These are phyloP conservation scores for Stegodyphus mimosarum DNA, from an alignment of 1,140 invertebrate genomes.

Conservation along the genomic window DNA sequence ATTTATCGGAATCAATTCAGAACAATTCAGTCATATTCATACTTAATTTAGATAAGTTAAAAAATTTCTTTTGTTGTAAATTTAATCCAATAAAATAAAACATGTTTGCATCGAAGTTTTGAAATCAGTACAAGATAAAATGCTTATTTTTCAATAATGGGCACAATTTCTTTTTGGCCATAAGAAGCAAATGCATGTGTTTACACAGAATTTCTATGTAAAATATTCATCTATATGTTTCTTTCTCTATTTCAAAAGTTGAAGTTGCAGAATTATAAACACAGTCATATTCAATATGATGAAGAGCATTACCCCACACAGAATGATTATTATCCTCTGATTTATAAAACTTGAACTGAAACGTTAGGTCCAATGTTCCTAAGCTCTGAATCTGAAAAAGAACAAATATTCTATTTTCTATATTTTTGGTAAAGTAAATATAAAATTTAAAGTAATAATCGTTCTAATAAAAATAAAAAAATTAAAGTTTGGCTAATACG, in stretches of 20 bases:
- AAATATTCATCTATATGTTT: conserved; percentile 40
- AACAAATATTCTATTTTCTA: background rate
- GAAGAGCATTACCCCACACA: conserved; percentile 72
- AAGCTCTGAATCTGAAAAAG: conserved; percentile 31
- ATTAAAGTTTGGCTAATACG: too few species aligned
- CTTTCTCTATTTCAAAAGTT: conserved; percentile 38
- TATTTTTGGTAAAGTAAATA: too few species aligned
- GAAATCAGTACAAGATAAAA: background rate
- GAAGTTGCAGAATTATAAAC: conserved; percentile 65
- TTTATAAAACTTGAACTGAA: conserved; percentile 74
- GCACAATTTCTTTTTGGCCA: background rate
- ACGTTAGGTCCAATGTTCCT: conserved; percentile 69
- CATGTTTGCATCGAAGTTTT: background rate
- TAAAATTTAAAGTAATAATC: too few species aligned
- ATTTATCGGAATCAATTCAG: too few species aligned
- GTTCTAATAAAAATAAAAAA: too few species aligned
- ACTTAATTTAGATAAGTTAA: conserved; percentile 1
- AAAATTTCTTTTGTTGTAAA: background rate
- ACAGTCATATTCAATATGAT: conserved; percentile 73
- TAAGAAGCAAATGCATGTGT: background rate
- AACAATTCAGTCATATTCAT: background rate
- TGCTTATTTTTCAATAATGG: background rate
- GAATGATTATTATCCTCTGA: conserved; percentile 71
- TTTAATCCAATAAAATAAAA: background rate
- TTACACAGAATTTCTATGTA: background rate